These are phyloP conservation scores for Gortyna flavago DNA, from an alignment of 2,888 invertebrate species.

Conservation along the genomic window DNA sequence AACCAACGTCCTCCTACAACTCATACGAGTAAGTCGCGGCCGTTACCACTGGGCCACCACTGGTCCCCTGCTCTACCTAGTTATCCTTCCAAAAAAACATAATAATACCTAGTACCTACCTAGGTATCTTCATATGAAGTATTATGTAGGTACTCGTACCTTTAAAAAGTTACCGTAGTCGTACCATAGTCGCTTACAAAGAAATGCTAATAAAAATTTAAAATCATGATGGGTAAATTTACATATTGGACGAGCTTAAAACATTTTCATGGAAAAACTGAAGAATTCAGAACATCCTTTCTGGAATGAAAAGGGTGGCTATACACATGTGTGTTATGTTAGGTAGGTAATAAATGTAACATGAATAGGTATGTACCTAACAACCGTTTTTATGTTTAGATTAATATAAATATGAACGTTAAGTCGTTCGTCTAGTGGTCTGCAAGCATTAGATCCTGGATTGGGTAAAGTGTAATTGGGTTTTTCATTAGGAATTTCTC, in stretches of 20 bases:
- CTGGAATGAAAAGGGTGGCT: slow-evolving; percentile 34
- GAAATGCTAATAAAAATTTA: slow-evolving; percentile 22
- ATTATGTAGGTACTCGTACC: no score
- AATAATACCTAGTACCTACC: background rate
- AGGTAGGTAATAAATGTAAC: slow-evolving; percentile 29
- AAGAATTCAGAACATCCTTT: slow-evolving; percentile 19
- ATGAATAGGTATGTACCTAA: slow-evolving; percentile 12
- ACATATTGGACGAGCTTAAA: slow-evolving; percentile 18
- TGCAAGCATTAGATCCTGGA: background rate
- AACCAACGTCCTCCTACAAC: background rate
- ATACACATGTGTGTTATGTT: slow-evolving; percentile 14
- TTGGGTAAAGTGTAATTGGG: background rate
- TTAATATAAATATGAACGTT: background rate
- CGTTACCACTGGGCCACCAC: background rate
- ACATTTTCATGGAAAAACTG: slow-evolving; percentile 26
- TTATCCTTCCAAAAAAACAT: no score
- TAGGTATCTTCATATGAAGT: background rate
- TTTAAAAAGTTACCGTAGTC: background rate
- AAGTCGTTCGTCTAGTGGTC: background rate
- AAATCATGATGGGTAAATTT: slow-evolving; percentile 25
- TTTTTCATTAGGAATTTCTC: background rate
- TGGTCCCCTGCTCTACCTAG: no score
- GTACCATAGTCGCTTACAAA: slow-evolving; percentile 14
- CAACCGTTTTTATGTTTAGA: slow-evolving; percentile 35
- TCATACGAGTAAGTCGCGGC: background rate